Evolutionary conservation across 2,113 vertebrate species (phyloP).

Genomic region (Peromyscus polionotus): DNA sequence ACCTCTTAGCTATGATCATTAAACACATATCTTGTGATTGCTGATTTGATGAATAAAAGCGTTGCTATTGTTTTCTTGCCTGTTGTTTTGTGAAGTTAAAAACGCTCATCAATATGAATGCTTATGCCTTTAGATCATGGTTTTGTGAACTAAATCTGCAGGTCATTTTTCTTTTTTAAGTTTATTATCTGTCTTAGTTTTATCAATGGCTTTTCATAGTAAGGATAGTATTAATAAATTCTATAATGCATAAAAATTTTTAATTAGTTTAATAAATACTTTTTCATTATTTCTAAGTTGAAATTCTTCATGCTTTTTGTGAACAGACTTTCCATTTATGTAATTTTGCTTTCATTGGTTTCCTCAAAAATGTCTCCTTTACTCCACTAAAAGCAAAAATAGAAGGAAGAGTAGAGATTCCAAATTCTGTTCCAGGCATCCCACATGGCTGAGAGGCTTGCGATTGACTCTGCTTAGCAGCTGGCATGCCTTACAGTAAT

Average conservation of each 20-base stretch:
- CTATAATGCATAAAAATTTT: slow-evolving; percentile 21
- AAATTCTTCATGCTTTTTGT: slow-evolving; percentile 7
- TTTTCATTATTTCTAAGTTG: slow-evolving; percentile 4
- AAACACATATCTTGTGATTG: background rate
- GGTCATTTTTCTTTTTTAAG: background rate
- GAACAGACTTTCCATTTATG: background rate
- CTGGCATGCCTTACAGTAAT: background rate
- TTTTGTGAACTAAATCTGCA: background rate
- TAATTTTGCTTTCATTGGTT: background rate
- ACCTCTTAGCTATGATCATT: background rate
- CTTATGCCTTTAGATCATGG: background rate
- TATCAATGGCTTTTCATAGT: background rate
- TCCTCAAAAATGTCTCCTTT: slow-evolving; percentile 7
- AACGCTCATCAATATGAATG: background rate
- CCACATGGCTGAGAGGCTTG: background rate
- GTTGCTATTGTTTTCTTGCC: background rate
- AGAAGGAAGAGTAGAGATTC: background rate
- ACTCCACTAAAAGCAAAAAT: background rate
- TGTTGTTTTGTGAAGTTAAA: background rate
- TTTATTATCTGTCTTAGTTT: background rate
- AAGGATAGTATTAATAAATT: background rate
- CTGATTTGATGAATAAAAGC: slow-evolving; percentile 36
- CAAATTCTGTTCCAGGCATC: background rate
- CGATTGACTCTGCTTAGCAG: background rate
- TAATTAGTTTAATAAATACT: background rate